These are phyloP conservation scores for Caloenas nicobarica DNA, from an alignment of 2,113 vertebrate genomes.

Conservation along the genomic window DNA sequence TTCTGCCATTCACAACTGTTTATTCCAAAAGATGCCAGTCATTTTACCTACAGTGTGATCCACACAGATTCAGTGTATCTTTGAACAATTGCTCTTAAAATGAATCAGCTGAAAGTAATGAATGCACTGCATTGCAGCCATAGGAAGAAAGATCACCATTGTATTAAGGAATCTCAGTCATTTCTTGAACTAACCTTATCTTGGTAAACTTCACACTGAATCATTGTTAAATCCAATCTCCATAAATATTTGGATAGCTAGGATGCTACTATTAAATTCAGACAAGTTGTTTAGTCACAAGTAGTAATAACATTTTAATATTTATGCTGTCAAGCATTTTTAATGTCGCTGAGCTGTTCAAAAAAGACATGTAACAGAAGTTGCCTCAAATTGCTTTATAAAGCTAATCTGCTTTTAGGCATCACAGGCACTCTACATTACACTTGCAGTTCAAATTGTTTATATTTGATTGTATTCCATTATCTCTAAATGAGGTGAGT, in stretches of 20 bases:
- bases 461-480: constrained; percentile 12
- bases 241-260: background rate
- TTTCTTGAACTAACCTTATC: background rate
- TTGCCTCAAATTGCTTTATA: background rate
- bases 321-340: background rate
- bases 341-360: background rate
- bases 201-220: background rate
- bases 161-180: background rate
- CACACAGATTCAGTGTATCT: background rate
- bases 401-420: background rate
- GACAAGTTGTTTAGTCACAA: background rate
- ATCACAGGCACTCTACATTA: background rate
- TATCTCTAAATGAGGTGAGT: constrained; percentile 61
- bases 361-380: background rate
- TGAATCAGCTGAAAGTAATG: background rate
- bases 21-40: background rate
- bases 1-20: background rate
- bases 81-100: background rate
- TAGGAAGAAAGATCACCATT: background rate
- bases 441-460: constrained; percentile 14
- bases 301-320: background rate
- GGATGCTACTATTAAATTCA: background rate
- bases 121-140: background rate
- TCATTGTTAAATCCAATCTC: background rate
- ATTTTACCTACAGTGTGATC: background rate